phyloP scores from a whole-genome alignment of 1,140 invertebrate species.

The Samia ricini region DNA sequence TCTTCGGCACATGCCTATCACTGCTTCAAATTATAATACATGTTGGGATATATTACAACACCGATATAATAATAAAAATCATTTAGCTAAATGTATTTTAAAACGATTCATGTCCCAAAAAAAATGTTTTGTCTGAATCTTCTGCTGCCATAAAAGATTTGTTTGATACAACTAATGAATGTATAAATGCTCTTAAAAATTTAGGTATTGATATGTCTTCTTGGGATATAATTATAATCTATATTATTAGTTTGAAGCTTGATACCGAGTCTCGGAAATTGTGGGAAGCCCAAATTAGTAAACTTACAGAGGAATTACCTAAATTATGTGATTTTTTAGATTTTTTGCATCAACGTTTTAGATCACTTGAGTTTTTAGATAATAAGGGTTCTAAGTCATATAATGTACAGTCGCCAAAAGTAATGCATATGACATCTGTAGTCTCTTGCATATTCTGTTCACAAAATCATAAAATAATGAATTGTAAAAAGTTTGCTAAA shows the following conservation, averaged over 20 bases:
- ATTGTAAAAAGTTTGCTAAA: too few relatives aligned
- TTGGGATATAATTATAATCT: constrained; percentile 1
- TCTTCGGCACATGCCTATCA: constrained; percentile 23
- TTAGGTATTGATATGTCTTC: not conserved
- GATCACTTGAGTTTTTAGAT: not conserved
- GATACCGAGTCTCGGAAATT: not conserved
- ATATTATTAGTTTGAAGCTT: not conserved
- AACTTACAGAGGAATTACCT: not conserved
- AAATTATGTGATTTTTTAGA: not conserved
- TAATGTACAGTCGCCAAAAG: too few relatives aligned
- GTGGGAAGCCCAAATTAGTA: not conserved
- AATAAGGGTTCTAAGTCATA: not conserved
- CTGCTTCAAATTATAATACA: constrained; percentile 23
- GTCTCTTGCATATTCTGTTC: too few relatives aligned
- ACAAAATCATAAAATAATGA: too few relatives aligned
- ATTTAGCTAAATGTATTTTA: not conserved
- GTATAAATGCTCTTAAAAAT: not conserved
- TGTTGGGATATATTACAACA: constrained; percentile 15
- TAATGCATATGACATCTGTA: too few relatives aligned
- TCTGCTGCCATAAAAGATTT: not conserved
- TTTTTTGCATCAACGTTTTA: not conserved
- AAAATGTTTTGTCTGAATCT: not conserved
- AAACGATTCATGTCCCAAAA: not conserved
- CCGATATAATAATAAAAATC: not conserved
- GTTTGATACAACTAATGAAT: constrained; percentile 5